These are phyloP conservation scores for Darevskia mixta DNA, from an alignment of 2,797 vertebrate species.

Conservation along the genomic window DNA sequence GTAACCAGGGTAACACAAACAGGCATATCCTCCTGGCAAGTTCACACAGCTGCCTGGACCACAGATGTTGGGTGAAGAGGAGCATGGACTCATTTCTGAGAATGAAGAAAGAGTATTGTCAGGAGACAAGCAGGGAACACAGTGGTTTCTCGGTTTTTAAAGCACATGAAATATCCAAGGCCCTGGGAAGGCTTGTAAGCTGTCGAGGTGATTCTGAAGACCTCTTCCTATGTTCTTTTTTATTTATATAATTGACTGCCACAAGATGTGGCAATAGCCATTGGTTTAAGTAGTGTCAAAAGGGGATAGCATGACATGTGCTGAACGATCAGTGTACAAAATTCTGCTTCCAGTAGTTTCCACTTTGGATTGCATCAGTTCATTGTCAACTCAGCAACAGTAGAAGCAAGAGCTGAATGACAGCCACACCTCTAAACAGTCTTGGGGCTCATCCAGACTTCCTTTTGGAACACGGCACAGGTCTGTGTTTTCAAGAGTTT, in stretches of 20 bases:
- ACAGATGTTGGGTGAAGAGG: conserved; percentile 82
- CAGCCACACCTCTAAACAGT: not conserved
- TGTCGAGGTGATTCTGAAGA: not conserved
- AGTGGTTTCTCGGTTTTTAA: not conserved
- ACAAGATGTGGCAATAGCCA: not conserved
- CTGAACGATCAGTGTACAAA: not conserved
- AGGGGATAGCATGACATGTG: not conserved
- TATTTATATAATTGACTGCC: not conserved
- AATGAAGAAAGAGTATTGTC: not conserved
- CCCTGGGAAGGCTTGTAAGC: not conserved
- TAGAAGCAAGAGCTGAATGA: not conserved
- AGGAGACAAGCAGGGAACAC: conserved; percentile 6
- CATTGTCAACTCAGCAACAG: not conserved
- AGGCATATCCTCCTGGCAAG: conserved; percentile 86
- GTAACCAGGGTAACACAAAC: conserved; percentile 87
- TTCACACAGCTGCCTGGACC: conserved; percentile 86
- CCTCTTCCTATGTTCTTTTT: not conserved
- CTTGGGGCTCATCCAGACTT: not conserved
- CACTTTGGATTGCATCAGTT: fast-evolving
- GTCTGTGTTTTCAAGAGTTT: too few relatives aligned
- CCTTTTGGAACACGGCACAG: too few relatives aligned
- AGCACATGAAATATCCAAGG: not conserved
- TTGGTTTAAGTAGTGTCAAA: conserved; percentile 5
- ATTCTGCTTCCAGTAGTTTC: fast-evolving
- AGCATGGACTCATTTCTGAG: conserved; percentile 82